phyloP scores from a whole-genome alignment of 2,113 vertebrate genomes.

The Anolis carolinensis region DNA sequence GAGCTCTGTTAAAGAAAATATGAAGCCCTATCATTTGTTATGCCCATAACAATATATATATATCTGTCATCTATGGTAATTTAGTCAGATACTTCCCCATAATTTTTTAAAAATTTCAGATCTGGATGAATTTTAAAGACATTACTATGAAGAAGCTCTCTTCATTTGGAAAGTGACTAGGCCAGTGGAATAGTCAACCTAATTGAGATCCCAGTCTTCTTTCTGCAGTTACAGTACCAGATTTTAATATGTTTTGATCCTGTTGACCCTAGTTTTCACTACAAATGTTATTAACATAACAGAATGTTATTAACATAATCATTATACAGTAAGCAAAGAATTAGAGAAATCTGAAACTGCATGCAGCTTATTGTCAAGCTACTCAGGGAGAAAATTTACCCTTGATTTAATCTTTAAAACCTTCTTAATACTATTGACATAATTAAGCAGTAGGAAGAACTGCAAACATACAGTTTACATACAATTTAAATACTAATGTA shows the following conservation, averaged over 20 bases:
- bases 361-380: constrained; percentile 43
- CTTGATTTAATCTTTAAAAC: constrained; percentile 55
- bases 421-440: constrained; percentile 51
- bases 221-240: neutral
- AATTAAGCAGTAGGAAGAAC: constrained; percentile 50
- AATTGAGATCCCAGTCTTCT: neutral
- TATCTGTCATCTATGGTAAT: too few species aligned
- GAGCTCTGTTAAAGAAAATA: too few species aligned
- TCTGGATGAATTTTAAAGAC: neutral
- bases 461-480: constrained; percentile 29
- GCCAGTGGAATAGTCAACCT: neutral
- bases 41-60: too few species aligned
- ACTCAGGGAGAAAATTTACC: constrained; percentile 50
- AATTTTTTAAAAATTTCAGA: neutral
- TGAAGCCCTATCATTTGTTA: too few species aligned
- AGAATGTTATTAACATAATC: constrained; percentile 23
- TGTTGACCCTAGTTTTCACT: constrained; percentile 20
- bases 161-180: neutral
- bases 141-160: neutral
- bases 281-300: constrained; percentile 20
- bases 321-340: constrained; percentile 33
- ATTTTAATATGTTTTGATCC: constrained; percentile 5
- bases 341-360: constrained; percentile 11
- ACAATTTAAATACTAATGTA: constrained; percentile 36
- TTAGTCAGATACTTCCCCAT: too few species aligned